Base-by-base conservation (phyloP, 1,140 invertebrate genomes). In the Wasmannia auropunctata region DNA sequence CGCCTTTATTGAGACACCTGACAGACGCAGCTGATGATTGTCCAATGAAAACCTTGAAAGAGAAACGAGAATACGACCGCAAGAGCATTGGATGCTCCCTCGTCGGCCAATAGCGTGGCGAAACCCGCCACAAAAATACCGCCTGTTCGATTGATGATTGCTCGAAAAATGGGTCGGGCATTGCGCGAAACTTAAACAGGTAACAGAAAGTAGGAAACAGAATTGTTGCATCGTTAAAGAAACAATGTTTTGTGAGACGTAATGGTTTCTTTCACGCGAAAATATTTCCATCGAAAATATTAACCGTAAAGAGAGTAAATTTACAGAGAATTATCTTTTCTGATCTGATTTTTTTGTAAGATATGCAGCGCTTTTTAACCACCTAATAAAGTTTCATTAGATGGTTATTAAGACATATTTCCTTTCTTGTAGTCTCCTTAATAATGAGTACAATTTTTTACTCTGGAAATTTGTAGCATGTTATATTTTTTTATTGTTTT, bases 21-120 rank as follows among this genome's bases (percentile, higher is more conserved):
- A 89, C 87, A 87, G 77, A 77, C 88, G 79, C 88, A 90, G 88
- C 85, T 90, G 88, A 90, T 89, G 88, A 65, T 51, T 87, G 84
- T 84, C 65, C 86, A 88, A 89, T 87, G 86, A 84, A 87, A 89
- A 69, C 31, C 28, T 49, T 69, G 86, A 87, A 87, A 87, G 34
- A 7, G 51, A 75, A 74, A 89, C 54, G 51, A 40, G 56, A 51
- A 80, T 62, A 81, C 75, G 51, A 90, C 88, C 88, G 79, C 88
- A 90, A 86, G 37, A 76, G 49, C 62, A 37, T n/a, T 69, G 79
- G 60, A 74, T 51, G 79, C 49, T 89, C 14, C 87, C 34, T 37
- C 46, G 51, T 62, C 34, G 70, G 67, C 80, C 85, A 89, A 90
- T 88, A 22, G 54, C 56, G 40, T 65, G 49, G 56, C 37, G 56